Percentiles rank a stretch among this genome's conserved stretches.
Conservation (phyloP, 2,797 vertebrate genomes). For the Crocodylus rhombifer region DNA sequence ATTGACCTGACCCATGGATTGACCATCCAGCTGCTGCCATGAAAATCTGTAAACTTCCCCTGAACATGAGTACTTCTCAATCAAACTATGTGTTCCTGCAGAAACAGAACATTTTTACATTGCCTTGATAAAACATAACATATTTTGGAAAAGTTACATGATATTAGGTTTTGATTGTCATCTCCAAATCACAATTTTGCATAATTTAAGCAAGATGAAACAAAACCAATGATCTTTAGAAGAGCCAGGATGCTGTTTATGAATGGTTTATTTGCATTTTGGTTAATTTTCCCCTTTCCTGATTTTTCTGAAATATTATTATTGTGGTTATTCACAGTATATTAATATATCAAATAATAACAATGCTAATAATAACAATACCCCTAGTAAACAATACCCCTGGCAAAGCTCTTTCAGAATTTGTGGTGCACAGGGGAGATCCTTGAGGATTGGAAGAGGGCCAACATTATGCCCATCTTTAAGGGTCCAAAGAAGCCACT, state of each 20-base stretch:
- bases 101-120: neutral
- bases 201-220: constrained; percentile 3
- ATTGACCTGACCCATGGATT: neutral
- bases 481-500: too few relatives aligned
- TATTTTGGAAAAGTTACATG: constrained; percentile 14
- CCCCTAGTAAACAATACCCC: too few relatives aligned
- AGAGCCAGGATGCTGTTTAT: neutral
- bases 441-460: too few relatives aligned
- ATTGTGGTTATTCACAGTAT: too few relatives aligned
- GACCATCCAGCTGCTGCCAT: neutral
- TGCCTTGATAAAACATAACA: neutral
- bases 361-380: too few relatives aligned
- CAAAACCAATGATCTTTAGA: constrained; percentile 5
- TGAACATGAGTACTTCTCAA: neutral
- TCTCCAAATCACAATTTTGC: neutral
- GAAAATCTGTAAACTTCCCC: neutral
- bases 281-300: constrained; percentile 1
- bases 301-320: too few relatives aligned
- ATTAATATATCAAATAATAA: too few relatives aligned
- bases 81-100: neutral
- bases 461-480: too few relatives aligned
- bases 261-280: constrained; percentile 16
- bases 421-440: too few relatives aligned
- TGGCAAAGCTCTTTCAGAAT: too few relatives aligned
- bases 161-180: neutral